Evolutionary conservation across 2,888 invertebrate species (phyloP).

Genomic region (Sesamia inferens): DNA sequence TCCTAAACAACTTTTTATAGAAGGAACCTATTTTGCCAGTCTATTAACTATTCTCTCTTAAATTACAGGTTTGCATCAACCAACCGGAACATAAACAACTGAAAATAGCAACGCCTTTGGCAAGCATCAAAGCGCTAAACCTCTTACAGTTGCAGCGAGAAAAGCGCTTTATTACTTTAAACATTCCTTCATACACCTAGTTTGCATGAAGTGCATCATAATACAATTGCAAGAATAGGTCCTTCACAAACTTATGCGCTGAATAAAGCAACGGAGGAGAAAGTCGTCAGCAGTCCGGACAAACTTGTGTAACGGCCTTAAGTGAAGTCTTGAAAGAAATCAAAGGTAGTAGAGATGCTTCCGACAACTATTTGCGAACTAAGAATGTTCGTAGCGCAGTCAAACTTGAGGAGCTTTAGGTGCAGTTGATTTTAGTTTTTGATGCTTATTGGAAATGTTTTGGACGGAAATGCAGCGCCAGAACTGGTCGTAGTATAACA

Average conservation of each 20-base stretch:
- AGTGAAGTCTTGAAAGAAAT: constrained; percentile 59
- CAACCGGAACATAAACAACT: not conserved
- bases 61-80: not conserved
- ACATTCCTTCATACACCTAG: constrained; percentile 5
- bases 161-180: constrained; percentile 34
- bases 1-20: not conserved
- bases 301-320: constrained; percentile 55
- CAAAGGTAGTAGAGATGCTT: constrained; percentile 52
- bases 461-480: constrained; percentile 1
- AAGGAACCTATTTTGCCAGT: not conserved
- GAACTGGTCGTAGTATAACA: not conserved
- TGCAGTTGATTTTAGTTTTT: constrained; percentile 47
- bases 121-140: constrained; percentile 14
- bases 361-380: constrained; percentile 56
- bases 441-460: constrained; percentile 54
- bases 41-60: not conserved
- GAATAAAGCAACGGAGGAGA: constrained; percentile 38
- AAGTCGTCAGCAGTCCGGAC: constrained; percentile 32
- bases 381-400: constrained; percentile 24
- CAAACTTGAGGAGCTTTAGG: constrained; percentile 23
- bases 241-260: constrained; percentile 34
- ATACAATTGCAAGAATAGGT: constrained; percentile 45
- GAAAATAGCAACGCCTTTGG: not conserved
- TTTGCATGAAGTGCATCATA: constrained; percentile 42
- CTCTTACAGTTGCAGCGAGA: constrained; percentile 8